Evolutionary conservation across 2,113 vertebrate species (phyloP).

Genomic region (Pseudopodoces humilis): DNA sequence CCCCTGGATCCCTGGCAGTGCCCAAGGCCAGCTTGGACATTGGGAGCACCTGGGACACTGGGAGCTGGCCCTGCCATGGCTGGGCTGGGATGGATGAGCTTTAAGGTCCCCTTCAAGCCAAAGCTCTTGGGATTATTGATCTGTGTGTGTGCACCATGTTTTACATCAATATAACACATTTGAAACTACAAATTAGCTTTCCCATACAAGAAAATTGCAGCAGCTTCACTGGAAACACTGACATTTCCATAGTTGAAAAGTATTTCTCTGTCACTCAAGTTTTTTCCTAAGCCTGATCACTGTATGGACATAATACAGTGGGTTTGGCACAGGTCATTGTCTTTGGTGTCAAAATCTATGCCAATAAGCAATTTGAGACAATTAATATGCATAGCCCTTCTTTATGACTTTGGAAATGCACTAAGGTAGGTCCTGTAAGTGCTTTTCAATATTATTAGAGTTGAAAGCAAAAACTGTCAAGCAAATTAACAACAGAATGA

Average conservation of each 20-base stretch:
- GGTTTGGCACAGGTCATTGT: not conserved
- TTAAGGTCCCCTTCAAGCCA: rapidly evolving
- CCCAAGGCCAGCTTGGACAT: not conserved
- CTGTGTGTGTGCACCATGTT: not conserved
- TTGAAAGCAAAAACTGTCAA: not conserved
- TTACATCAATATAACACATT: not conserved
- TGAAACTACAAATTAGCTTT: not conserved
- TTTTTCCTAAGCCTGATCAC: not conserved
- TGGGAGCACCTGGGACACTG: not conserved
- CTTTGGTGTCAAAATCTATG: not conserved
- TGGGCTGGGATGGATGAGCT: rapidly evolving
- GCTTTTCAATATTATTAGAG: not conserved
- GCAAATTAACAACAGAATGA: not conserved
- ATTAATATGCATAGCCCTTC: not conserved
- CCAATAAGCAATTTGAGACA: not conserved
- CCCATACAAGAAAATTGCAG: not conserved
- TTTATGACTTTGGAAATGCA: not conserved
- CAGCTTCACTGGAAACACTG: not conserved
- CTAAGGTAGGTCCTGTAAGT: not conserved
- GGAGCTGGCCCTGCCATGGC: not conserved
- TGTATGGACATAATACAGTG: not conserved
- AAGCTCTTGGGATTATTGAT: not conserved
- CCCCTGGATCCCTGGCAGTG: not conserved
- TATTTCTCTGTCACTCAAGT: not conserved
- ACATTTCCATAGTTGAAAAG: not conserved